phyloP scores from a whole-genome alignment of 2,797 vertebrate genomes.

The Myotis pilosus region DNA sequence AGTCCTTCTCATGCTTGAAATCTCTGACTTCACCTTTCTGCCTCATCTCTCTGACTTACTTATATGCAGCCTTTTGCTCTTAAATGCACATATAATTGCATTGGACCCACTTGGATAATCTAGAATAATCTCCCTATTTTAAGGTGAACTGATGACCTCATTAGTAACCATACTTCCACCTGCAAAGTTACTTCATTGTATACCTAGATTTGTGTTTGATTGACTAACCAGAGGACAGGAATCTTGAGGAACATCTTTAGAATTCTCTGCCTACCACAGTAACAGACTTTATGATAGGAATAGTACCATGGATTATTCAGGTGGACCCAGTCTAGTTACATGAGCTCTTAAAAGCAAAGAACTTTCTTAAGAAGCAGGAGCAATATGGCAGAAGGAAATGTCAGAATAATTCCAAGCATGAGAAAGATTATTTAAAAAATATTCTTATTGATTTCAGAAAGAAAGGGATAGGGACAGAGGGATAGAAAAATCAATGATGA shows the following conservation, averaged over 20 bases:
- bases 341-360: not conserved
- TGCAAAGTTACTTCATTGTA: not conserved
- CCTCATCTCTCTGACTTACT: not conserved
- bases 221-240: not conserved
- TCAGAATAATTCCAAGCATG: not conserved
- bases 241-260: not conserved
- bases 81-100: not conserved
- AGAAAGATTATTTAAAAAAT: not conserved
- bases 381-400: not conserved
- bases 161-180: constrained; percentile 13
- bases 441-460: no score
- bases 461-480: no score
- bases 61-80: not conserved
- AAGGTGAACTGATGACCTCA: not conserved
- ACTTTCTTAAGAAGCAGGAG: not conserved
- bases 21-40: not conserved
- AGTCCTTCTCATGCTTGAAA: not conserved
- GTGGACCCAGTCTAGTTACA: not conserved
- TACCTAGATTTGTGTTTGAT: not conserved
- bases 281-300: not conserved
- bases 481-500: no score
- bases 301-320: not conserved
- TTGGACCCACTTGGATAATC: not conserved
- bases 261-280: not conserved
- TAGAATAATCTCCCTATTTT: not conserved